These are phyloP conservation scores for Zosterops hypoxanthus DNA, from an alignment of 2,113 vertebrate species.

Conservation along the genomic window DNA sequence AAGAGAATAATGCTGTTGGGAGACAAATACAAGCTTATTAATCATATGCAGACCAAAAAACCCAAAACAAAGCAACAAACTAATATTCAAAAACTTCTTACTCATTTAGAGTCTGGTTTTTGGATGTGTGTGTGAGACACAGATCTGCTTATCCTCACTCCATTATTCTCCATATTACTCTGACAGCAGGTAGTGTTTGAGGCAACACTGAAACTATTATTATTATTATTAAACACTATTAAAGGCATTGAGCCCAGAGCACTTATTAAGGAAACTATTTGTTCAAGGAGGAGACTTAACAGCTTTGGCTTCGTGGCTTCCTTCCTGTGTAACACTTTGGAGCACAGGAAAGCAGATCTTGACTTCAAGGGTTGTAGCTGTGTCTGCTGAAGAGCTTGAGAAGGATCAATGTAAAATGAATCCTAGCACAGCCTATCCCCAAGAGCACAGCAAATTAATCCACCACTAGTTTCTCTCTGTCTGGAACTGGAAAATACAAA, in stretches of 20 bases:
- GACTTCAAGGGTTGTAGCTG: background rate
- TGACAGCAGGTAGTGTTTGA: background rate
- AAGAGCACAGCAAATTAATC: conserved; percentile 4
- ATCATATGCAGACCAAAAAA: background rate
- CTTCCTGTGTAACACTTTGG: background rate
- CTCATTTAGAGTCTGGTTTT: background rate
- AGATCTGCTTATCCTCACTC: background rate
- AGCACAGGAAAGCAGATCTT: background rate
- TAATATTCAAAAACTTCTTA: background rate
- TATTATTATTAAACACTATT: background rate
- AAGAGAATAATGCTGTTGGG: background rate
- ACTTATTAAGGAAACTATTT: background rate
- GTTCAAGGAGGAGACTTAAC: background rate
- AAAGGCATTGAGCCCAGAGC: background rate
- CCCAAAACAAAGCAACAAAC: background rate
- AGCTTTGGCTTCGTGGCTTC: background rate
- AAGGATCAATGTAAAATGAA: background rate
- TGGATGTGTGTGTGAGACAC: background rate
- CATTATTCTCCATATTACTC: background rate
- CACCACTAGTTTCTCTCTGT: background rate
- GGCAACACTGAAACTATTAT: background rate
- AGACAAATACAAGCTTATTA: background rate
- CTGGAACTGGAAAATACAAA: conserved; percentile 15
- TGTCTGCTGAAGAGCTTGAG: conserved; percentile 6
- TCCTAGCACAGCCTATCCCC: background rate